Base-by-base conservation (phyloP, 2,888 invertebrate species). In the Romanomermis culicivorax region DNA sequence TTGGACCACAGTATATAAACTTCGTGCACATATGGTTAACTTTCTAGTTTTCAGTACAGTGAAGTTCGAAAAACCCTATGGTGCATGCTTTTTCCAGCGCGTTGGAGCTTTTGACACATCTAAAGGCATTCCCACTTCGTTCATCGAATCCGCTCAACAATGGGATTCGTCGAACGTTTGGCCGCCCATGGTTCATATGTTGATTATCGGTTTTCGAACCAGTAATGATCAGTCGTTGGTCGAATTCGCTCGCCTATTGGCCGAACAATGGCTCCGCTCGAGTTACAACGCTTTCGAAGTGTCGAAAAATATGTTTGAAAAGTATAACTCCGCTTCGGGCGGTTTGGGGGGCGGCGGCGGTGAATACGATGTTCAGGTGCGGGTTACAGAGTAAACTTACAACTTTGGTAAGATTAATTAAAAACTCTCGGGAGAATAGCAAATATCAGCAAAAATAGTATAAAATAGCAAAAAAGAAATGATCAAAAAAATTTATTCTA, bases 321-420 rank as follows among this genome's bases (percentile, higher is more conserved):
- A 71, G 63, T 36, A 36, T 49, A 42, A n/a, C 42, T 61, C 24
- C 2, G 53, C 89, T 89, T 69, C 77, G 79, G n/a, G n/a, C n/a
- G n/a, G n/a, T n/a, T n/a, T 61, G n/a, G 57, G 61, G 7, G 71
- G 71, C 4, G 61, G 66, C 14, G 71, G 71, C 2, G 71, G 72
- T 1, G 72, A 72, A 58, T 72, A 72, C 59, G 67, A 68, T 57
- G 70, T 70, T 4, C 70, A 71, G 62, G 67, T 66, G 56, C 30
- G 56, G 24, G 42, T n/a, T n/a, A n/a, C n/a, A n/a, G n/a, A n/a
- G n/a, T n/a, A n/a, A n/a, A n/a, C n/a, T n/a, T n/a, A n/a, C n/a
- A n/a, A n/a, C n/a, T n/a, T n/a, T n/a, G n/a, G n/a, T n/a, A n/a
- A n/a, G n/a, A n/a, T n/a, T n/a, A n/a, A n/a, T n/a, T n/a, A n/a